Conservation (phyloP, 1,140 invertebrate genomes). For the Drosophila pectinifera region DNA sequence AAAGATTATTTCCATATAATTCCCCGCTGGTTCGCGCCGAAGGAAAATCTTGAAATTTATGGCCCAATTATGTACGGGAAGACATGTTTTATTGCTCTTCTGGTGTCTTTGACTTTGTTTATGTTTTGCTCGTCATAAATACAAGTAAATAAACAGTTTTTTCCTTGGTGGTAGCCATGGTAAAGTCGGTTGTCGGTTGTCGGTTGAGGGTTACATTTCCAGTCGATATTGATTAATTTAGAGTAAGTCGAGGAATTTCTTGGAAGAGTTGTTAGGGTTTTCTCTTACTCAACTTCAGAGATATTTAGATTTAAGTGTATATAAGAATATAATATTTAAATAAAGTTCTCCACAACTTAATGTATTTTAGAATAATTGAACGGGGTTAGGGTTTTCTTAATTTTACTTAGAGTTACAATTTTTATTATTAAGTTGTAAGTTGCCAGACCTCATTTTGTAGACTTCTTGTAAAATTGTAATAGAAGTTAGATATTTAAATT, state of each 20-base stretch:
- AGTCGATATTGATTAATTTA: constrained; percentile 62
- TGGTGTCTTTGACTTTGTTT: constrained; percentile 43
- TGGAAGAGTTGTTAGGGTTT: background rate
- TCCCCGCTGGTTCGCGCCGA: constrained; percentile 37
- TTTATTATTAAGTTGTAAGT: too few relatives aligned
- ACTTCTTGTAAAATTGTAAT: too few relatives aligned
- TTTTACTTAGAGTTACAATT: too few relatives aligned
- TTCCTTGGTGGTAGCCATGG: constrained; percentile 11
- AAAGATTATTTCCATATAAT: constrained; percentile 62
- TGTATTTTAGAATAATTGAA: too few relatives aligned
- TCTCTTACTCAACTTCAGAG: background rate
- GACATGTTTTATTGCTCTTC: constrained; percentile 68
- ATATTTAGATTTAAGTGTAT: background rate
- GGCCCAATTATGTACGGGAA: constrained; percentile 73
- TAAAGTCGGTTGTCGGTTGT: constrained; percentile 10
- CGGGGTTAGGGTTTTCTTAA: too few relatives aligned
- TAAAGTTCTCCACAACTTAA: too few relatives aligned
- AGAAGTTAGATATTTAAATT: too few relatives aligned
- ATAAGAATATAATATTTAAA: too few relatives aligned
- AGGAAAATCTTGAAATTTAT: constrained; percentile 66
- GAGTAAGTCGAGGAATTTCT: background rate
- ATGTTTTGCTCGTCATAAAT: constrained; percentile 51
- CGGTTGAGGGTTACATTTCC: constrained; percentile 4
- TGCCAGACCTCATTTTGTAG: too few relatives aligned
- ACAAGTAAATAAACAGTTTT: constrained; percentile 39